Percentiles rank a stretch among this genome's conserved stretches.
Evolutionary conservation across 2,113 vertebrate genomes (phyloP).

Genomic region (Bufo gargarizans): DNA sequence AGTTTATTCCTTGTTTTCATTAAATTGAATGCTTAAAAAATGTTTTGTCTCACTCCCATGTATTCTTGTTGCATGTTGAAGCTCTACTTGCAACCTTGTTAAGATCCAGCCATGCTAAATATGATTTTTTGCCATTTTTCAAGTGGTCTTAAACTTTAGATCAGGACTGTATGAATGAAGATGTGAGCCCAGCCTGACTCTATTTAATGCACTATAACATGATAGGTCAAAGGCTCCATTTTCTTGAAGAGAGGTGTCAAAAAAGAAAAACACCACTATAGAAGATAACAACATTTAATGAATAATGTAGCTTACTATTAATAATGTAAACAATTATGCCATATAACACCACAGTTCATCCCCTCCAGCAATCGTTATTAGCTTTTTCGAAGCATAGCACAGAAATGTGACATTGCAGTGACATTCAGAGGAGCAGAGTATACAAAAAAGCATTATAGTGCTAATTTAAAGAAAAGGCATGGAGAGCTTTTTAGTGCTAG

Average conservation of each 20-base stretch:
- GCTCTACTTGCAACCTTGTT: no score
- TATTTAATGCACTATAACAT: neutral
- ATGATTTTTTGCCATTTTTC: no score
- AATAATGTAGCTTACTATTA: slow-evolving; percentile 5
- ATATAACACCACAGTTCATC: neutral
- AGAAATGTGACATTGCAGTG: neutral
- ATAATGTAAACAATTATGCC: slow-evolving; percentile 1
- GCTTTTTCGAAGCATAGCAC: neutral
- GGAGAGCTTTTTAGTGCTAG: neutral
- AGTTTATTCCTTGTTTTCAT: no score
- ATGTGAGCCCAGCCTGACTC: no score
- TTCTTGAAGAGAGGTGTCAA: neutral
- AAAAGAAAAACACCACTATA: neutral
- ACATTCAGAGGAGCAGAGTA: neutral
- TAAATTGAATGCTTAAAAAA: no score
- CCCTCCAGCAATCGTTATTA: neutral
- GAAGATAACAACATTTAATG: neutral
- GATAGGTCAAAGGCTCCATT: neutral
- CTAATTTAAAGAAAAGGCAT: neutral
- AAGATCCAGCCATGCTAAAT: no score
- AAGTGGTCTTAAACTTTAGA: no score
- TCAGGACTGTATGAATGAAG: no score
- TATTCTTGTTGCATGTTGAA: no score
- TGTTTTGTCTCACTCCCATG: no score
- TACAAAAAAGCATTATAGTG: neutral